These are phyloP conservation scores for Rambutsinella grinnellia DNA, from an alignment of 2,888 invertebrate species.

Conservation along the genomic window DNA sequence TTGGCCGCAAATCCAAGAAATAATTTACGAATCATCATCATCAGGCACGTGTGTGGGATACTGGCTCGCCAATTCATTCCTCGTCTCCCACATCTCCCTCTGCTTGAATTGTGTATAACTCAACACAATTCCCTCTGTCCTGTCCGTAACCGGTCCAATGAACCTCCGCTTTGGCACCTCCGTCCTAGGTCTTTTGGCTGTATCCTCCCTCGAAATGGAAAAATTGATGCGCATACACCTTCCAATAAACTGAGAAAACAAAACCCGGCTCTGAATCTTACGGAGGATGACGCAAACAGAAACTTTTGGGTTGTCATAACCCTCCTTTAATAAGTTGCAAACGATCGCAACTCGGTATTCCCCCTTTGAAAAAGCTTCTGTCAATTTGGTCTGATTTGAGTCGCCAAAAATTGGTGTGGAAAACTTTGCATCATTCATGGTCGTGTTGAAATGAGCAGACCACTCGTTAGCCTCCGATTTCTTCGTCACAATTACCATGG, in stretches of 20 bases:
- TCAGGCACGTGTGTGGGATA: background rate
- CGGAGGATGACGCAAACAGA: constrained; percentile 1
- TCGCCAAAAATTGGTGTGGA: background rate
- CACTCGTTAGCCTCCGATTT: background rate
- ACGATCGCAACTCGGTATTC: background rate
- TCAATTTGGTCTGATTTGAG: background rate
- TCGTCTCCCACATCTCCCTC: background rate
- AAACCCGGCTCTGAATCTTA: background rate
- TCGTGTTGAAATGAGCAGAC: background rate
- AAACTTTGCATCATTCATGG: background rate
- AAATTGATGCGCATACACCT: constrained; percentile 6
- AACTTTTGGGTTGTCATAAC: constrained; percentile 21
- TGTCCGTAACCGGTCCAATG: background rate
- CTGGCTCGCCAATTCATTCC: background rate
- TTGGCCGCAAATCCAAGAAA: too few species aligned
- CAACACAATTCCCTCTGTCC: background rate
- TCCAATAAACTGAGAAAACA: constrained; percentile 24
- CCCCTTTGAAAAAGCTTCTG: background rate
- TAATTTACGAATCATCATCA: too few species aligned
- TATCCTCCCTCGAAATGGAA: background rate
- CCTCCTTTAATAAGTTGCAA: constrained; percentile 11
- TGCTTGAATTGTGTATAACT: constrained; percentile 13
- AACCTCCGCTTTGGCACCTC: too few species aligned
- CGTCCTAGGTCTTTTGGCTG: too few species aligned
- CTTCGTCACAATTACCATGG: constrained; percentile 8